These are phyloP conservation scores for Synanthedon vespiformis DNA, from an alignment of 2,888 invertebrate species.

Conservation along the genomic window DNA sequence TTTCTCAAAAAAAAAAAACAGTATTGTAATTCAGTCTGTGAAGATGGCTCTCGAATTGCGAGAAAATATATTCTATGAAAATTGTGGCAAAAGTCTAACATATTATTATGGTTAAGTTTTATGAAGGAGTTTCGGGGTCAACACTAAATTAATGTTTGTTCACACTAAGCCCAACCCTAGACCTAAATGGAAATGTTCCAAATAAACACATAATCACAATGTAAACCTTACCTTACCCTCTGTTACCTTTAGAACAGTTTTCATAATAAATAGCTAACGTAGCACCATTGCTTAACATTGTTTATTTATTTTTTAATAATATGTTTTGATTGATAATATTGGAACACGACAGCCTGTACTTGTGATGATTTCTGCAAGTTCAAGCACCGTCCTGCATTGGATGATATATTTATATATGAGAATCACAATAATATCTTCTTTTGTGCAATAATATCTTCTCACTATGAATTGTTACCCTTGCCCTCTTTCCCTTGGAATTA, in stretches of 20 bases:
- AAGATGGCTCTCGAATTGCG: too few species aligned
- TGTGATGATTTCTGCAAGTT: background rate
- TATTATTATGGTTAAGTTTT: background rate
- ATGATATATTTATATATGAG: background rate
- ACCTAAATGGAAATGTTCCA: background rate
- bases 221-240: background rate
- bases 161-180: background rate
- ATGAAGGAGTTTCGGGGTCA: background rate
- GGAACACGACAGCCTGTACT: background rate
- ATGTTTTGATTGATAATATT: background rate
- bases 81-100: background rate
- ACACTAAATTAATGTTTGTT: background rate
- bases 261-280: background rate
- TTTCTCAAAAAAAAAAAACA: too few species aligned
- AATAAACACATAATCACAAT: background rate
- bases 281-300: background rate
- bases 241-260: background rate
- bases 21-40: too few species aligned
- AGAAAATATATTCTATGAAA: too few species aligned
- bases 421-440: background rate
- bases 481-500: slow-evolving; percentile 3
- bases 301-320: background rate
- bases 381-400: background rate
- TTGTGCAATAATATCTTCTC: background rate
- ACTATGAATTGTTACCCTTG: background rate